Evolutionary conservation across 2,113 vertebrate species (phyloP), one percentile per base, ranked within the genome.

Genomic region (Neotoma lepida): DNA sequence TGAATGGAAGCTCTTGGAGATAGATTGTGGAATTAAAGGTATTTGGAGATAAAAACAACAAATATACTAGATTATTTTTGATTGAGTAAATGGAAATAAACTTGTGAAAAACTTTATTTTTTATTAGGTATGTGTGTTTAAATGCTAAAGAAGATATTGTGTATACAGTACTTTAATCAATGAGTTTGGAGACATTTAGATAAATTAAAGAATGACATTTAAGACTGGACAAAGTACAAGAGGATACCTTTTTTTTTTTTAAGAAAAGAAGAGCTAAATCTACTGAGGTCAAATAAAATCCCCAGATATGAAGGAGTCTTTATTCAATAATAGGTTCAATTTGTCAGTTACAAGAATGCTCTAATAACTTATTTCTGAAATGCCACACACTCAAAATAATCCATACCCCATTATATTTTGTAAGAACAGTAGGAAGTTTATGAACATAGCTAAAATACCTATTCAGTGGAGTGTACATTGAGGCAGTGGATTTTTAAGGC

Each of bases 271-370:
- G 14, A 89, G 33, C 33, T 44, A 46, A 82, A 10, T 87, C 89
- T 86, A 41, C 66, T 58, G 64, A 95, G 24, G 78, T 68, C 33
- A 90, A 8, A 49, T 73, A 84, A 91, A 73, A 70, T 82, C 20
- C 18, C 35, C 17, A 41, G 68, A 78, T 84, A 90, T 35, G 9
- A 90, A 81, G 22, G 13, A 70, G 18, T 87, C 35, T 15, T 18
- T 89, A 77, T 93, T 91, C 44, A 90, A 68, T 68, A 86, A 81
- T 44, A 41, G 66, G 10, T 73, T 95, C 77, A 87, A 28, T 39
- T 86, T 88, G 7, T 82, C 61, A 76, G 68, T 81, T 94, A 86
- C 49, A 63, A 92, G 4, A 82, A 4, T 86, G 10, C 26, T 81
- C n/a, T 78, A 82, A 85, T 63, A 88, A 84, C 20, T 90, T 28